Evolutionary conservation across 2,113 vertebrate genomes (phyloP), one percentile per base, ranked within the genome.

Genomic region (Euleptes europaea): DNA sequence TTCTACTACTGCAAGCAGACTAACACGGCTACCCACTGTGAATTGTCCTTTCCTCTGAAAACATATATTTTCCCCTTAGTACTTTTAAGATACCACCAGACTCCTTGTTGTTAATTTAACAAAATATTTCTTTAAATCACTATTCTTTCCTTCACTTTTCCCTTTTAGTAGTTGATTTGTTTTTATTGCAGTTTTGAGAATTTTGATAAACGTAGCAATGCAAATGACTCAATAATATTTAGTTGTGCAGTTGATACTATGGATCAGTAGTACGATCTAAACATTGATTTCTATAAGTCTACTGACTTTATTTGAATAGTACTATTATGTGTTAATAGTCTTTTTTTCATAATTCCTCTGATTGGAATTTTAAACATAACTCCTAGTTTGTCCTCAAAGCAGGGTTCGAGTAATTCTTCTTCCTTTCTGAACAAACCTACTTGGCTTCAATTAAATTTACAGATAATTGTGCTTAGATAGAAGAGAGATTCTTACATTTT

Each of bases 141-240:
- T 5, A 14, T 49, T 73, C 23, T 44, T 19, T 4, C 83, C 80
- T 80, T 87, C 14, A 40, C 23, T 66, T n/a, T 84, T 80, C 28
- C 13, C 71, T 35, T 65, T 82, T 23, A 33, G 17, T 15, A 10
- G 0, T 0, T 82, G 3, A 67, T 74, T n/a, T 76, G 0, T 21
- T 87, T 89, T 90, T 79, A 88, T 74, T 44, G 91, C 91, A 93
- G 60, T 75, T 5, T 51, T 60, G n/a, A 83, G 40, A 74, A 71
- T 79, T 71, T 67, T 3, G 26, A 5, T 38, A 13, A 38, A 72
- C 82, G 9, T 44, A 4, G 9, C 4, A 9, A 44, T 44, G 9
- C 44, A 44, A 44, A 44, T 44, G 44, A 44, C 9, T 44, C 44
- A 44, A 44, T 44, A 44, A 44, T 44, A 44, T 26, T 76, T 40